Conservation (phyloP, 1,140 invertebrate genomes). For the Solen grandis region DNA sequence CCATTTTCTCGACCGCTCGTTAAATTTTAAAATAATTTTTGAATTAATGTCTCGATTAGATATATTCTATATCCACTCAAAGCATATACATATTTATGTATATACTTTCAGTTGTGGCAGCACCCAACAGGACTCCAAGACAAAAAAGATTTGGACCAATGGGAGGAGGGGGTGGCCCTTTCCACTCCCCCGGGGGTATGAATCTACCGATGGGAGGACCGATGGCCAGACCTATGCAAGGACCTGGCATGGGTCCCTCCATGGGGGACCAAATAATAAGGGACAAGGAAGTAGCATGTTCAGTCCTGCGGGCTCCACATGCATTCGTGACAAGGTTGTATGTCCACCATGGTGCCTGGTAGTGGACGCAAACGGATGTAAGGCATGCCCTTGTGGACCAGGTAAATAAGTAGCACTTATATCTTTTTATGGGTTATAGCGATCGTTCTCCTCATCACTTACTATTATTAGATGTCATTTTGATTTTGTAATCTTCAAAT, state of each 20-base stretch:
- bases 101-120: not conserved
- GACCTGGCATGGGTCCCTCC: not conserved
- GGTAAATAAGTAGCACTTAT: too few species aligned
- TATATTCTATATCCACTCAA: too few species aligned
- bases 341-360: conserved; percentile 41
- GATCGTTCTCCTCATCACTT: not conserved
- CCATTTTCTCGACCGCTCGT: not conserved
- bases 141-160: conserved; percentile 27
- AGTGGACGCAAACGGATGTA: conserved; percentile 28
- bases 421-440: not conserved
- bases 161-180: conserved; percentile 36
- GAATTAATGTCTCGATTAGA: not conserved
- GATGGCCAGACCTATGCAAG: not conserved
- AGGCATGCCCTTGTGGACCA: conserved; percentile 42
- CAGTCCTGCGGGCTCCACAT: not conserved
- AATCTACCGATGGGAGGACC: conserved; percentile 13
- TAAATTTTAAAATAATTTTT: not conserved
- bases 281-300: conserved; percentile 14
- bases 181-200: conserved; percentile 5
- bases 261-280: conserved; percentile 36
- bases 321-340: conserved; percentile 26
- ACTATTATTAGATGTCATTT: too few species aligned
- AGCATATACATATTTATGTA: too few species aligned
- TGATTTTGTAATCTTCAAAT: too few species aligned
- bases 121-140: not conserved